Percentiles rank a stretch among this genome's conserved stretches.
These are phyloP conservation scores for Cerastoderma edule DNA, from an alignment of 2,888 invertebrate genomes.

Conservation along the genomic window DNA sequence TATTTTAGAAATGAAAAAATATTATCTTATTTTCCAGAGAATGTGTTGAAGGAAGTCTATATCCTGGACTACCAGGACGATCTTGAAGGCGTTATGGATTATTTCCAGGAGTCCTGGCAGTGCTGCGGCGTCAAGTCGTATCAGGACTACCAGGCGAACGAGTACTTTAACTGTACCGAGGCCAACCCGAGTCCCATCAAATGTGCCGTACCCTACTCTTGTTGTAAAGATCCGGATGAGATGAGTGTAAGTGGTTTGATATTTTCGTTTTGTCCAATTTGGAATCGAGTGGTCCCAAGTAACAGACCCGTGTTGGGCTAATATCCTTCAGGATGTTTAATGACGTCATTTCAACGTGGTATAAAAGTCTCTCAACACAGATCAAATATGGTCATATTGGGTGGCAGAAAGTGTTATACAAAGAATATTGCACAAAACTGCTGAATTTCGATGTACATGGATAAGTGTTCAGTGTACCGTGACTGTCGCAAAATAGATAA, in stretches of 20 bases:
- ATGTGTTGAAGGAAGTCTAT: conserved; percentile 92
- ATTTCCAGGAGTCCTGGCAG: conserved; percentile 91
- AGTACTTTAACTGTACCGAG: conserved; percentile 94
- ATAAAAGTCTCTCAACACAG: no score
- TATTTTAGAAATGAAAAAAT: no score
- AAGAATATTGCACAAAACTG: no score
- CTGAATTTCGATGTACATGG: no score
- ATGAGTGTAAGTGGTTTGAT: conserved; percentile 61
- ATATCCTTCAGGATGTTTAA: no score
- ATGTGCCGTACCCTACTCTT: conserved; percentile 98
- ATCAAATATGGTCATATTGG: no score
- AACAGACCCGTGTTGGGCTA: not conserved
- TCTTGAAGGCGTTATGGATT: conserved; percentile 95
- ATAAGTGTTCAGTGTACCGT: no score
- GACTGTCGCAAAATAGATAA: no score
- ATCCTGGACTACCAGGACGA: conserved; percentile 96
- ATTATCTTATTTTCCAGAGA: no score
- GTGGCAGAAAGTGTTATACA: no score
- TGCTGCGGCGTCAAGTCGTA: conserved; percentile 97
- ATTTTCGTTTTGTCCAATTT: not conserved
- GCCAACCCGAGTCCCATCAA: conserved; percentile 84
- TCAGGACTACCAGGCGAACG: conserved; percentile 97
- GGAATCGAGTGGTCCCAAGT: not conserved
- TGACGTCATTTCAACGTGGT: no score
- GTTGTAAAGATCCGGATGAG: conserved; percentile 86